Conservation (phyloP, 2,888 invertebrate species). For the Metellina segmentata region DNA sequence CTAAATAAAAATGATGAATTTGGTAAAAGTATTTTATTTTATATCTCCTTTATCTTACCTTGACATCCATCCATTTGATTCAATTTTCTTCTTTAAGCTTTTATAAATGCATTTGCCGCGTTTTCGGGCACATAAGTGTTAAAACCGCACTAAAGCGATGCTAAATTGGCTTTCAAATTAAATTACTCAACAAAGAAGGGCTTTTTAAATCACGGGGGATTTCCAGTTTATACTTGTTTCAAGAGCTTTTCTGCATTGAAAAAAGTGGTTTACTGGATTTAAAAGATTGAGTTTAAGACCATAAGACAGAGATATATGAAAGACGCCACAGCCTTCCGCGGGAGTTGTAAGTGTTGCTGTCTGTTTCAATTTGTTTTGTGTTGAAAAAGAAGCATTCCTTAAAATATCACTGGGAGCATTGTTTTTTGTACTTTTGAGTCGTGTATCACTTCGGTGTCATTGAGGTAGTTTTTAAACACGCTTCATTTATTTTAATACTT, state of each 20-base stretch:
- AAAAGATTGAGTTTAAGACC: background rate
- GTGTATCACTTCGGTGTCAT: background rate
- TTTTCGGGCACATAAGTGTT: background rate
- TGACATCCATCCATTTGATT: constrained; percentile 21
- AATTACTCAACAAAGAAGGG: constrained; percentile 36
- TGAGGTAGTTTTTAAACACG: background rate
- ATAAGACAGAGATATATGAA: background rate
- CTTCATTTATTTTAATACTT: background rate
- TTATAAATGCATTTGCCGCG: background rate
- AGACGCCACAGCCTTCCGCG: background rate
- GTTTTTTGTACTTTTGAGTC: background rate
- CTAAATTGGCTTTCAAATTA: constrained; percentile 43
- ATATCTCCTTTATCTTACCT: background rate
- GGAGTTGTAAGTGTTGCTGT: background rate
- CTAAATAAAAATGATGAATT: constrained; percentile 46
- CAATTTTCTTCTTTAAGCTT: constrained; percentile 18
- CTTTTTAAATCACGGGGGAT: constrained; percentile 16
- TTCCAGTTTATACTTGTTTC: constrained; percentile 12
- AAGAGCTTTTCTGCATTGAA: constrained; percentile 12
- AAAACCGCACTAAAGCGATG: constrained; percentile 15
- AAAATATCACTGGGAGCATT: background rate
- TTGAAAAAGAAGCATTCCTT: background rate
- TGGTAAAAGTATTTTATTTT: constrained; percentile 3
- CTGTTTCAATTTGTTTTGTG: constrained; percentile 14
- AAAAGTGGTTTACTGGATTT: background rate